These are phyloP conservation scores for Nasua narica DNA, from an alignment of 2,797 vertebrate genomes.

Conservation along the genomic window DNA sequence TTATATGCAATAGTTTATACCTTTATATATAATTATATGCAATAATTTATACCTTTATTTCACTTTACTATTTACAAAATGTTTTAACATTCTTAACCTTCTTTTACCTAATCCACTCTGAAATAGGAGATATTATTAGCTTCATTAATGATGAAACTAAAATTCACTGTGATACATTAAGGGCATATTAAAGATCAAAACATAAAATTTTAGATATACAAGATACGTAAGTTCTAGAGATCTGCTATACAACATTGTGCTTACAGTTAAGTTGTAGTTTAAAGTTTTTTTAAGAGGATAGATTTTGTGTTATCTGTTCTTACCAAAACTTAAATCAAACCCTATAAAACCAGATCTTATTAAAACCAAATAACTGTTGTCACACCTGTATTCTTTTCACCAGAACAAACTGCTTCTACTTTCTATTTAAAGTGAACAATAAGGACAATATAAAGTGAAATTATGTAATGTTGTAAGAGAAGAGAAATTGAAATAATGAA, in stretches of 20 bases:
- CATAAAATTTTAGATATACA: background rate
- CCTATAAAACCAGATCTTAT: background rate
- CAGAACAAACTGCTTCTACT: background rate
- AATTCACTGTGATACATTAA: background rate
- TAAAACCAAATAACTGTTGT: background rate
- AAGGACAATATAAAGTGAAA: conserved; percentile 11
- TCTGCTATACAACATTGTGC: background rate
- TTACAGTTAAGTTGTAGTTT: background rate
- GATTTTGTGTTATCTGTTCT: background rate
- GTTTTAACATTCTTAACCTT: background rate
- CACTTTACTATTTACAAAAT: background rate
- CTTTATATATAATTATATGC: background rate
- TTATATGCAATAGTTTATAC: background rate
- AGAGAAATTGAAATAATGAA: conserved; percentile 33
- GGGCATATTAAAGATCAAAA: background rate
- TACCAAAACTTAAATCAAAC: background rate
- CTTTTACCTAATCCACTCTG: background rate
- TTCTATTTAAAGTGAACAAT: background rate
- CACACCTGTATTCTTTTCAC: background rate
- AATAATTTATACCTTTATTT: background rate
- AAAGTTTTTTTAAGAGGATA: background rate
- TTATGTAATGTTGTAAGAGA: background rate
- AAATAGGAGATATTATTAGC: background rate
- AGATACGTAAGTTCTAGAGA: background rate
- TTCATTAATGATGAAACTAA: background rate